Evolutionary conservation across 2,113 vertebrate genomes (phyloP).

Genomic region (Pseudolaguvia tuberculata): DNA sequence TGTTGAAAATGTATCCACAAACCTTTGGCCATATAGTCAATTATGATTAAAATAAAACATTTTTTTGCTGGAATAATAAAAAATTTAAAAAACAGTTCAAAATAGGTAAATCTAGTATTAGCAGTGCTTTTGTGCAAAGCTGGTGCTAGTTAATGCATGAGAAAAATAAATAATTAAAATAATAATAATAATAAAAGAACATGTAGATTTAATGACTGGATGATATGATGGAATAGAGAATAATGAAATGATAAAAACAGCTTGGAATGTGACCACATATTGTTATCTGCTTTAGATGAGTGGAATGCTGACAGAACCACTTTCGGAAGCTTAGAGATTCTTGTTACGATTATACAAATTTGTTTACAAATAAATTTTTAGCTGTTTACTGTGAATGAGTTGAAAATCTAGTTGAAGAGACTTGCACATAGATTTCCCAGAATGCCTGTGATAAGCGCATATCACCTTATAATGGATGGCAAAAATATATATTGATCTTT

Average conservation of each 20-base stretch:
- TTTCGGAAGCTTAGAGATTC: neutral
- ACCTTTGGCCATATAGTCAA: too few relatives aligned
- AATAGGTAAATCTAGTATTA: neutral
- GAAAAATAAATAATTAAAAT: neutral
- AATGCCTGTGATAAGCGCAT: neutral
- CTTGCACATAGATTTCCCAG: neutral
- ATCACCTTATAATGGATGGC: slow-evolving; percentile 4
- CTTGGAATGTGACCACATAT: neutral
- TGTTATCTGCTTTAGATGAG: slow-evolving; percentile 3
- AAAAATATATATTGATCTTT: neutral
- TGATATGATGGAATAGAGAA: neutral
- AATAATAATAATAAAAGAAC: neutral
- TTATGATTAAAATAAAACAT: too few relatives aligned
- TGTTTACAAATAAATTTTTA: neutral
- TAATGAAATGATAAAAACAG: slow-evolving; percentile 8
- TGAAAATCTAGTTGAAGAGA: neutral
- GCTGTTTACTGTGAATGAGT: neutral
- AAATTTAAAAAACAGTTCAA: neutral
- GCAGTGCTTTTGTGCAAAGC: slow-evolving; percentile 3
- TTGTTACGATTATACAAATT: neutral
- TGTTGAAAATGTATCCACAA: too few relatives aligned
- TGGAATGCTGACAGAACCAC: neutral
- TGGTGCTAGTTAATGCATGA: slow-evolving; percentile 11
- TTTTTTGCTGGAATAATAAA: neutral
- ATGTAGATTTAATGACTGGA: neutral